Conservation (phyloP, 2,797 vertebrate species). For the Hybognathus amarus region DNA sequence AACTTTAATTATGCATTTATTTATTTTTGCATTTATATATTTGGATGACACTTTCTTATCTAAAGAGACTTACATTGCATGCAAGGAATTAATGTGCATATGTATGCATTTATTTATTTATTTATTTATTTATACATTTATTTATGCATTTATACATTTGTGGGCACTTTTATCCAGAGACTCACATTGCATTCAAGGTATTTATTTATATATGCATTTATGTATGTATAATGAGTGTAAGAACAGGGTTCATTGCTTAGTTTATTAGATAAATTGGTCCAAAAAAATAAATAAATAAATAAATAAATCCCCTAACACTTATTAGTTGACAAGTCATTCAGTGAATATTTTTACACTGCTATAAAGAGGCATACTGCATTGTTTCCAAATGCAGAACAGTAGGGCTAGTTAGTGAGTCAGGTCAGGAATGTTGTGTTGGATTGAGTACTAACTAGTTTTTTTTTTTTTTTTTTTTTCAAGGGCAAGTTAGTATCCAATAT, state of each 20-base stretch:
- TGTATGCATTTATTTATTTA: neutral
- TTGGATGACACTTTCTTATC: neutral
- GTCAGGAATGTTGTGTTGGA: neutral
- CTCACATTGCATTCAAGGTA: too few relatives aligned
- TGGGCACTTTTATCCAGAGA: too few relatives aligned
- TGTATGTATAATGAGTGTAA: neutral
- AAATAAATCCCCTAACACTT: neutral
- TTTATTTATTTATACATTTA: too few relatives aligned
- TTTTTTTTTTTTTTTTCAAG: neutral
- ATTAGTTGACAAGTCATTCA: neutral
- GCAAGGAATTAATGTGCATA: neutral
- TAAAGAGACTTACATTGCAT: neutral
- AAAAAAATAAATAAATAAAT: too few relatives aligned
- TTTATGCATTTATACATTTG: too few relatives aligned
- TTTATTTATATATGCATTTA: too few relatives aligned
- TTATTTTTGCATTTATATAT: neutral
- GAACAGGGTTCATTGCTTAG: neutral
- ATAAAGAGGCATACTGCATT: neutral
- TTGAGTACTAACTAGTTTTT: neutral
- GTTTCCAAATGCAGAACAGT: neutral
- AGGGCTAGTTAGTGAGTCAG: neutral
- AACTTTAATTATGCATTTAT: neutral
- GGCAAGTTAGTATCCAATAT: neutral
- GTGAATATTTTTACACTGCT: neutral
- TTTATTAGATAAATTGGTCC: neutral